Percentiles rank a stretch among this genome's conserved stretches.
Evolutionary conservation across 2,113 vertebrate genomes (phyloP).

Genomic region (Piaya cayana): DNA sequence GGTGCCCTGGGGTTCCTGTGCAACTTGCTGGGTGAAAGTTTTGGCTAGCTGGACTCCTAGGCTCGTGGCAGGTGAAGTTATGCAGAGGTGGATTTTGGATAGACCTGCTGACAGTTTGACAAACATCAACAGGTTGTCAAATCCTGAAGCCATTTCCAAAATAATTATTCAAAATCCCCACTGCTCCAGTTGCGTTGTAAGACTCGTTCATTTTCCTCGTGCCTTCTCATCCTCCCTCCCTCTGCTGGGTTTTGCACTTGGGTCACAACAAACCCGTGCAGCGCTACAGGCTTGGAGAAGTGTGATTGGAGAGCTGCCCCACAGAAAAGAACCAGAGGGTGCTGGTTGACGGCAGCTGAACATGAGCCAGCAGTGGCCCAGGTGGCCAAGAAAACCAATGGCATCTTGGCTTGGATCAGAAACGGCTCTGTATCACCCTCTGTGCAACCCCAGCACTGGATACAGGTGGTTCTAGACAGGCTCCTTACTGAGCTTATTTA

Average conservation of each 20-base stretch:
- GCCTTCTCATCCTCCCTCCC: neutral
- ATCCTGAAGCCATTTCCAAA: neutral
- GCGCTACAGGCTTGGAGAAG: no score
- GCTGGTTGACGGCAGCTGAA: no score
- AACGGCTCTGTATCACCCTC: neutral
- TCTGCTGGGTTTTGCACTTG: neutral
- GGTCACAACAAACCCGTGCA: no score
- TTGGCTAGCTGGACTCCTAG: neutral
- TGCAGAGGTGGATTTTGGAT: neutral
- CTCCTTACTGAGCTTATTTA: neutral
- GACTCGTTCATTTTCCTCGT: accelerated
- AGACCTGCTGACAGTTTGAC: neutral
- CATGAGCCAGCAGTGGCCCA: no score
- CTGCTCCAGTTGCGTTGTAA: accelerated
- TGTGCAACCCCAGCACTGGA: neutral
- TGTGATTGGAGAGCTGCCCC: no score
- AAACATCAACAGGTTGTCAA: neutral
- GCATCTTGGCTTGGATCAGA: no score
- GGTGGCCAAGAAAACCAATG: no score
- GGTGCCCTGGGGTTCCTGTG: neutral
- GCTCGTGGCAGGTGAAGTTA: neutral
- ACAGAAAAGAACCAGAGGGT: no score
- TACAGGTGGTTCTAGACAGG: neutral
- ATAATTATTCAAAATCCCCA: neutral
- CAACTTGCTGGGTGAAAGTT: accelerated